Conservation (phyloP, 1,140 invertebrate genomes). For the Dolichoris vasculosae region DNA sequence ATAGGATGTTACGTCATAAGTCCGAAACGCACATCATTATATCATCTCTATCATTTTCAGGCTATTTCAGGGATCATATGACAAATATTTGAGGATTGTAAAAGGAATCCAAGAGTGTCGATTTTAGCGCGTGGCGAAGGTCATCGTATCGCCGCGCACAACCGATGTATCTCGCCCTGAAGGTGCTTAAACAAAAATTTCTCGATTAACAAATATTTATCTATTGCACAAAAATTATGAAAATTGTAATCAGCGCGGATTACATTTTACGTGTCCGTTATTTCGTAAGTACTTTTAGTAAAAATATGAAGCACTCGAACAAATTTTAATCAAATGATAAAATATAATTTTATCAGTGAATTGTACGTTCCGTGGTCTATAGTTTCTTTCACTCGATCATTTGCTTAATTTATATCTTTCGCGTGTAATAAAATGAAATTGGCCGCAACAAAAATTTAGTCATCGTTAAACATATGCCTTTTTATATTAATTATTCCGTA, state of each 20-base stretch:
- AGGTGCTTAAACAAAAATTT: neutral
- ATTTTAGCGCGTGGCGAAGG: conserved; percentile 4
- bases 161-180: no score
- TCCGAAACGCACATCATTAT: neutral
- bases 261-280: neutral
- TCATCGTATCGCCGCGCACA: neutral
- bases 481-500: no score
- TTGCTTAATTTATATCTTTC: no score
- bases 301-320: neutral
- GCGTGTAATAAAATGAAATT: no score
- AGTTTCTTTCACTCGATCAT: no score
- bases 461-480: no score
- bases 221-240: neutral
- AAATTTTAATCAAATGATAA: neutral
- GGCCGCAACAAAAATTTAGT: no score
- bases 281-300: neutral
- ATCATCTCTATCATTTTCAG: neutral
- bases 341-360: neutral
- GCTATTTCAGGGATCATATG: neutral
- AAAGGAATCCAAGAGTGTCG: neutral
- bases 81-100: neutral
- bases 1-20: neutral
- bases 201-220: neutral
- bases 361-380: no score
- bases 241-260: neutral